A percentile compares a stretch with the other conserved stretches of the same genome.
These are phyloP conservation scores for Tapirus indicus DNA, from an alignment of 2,797 vertebrate genomes.

Conservation along the genomic window DNA sequence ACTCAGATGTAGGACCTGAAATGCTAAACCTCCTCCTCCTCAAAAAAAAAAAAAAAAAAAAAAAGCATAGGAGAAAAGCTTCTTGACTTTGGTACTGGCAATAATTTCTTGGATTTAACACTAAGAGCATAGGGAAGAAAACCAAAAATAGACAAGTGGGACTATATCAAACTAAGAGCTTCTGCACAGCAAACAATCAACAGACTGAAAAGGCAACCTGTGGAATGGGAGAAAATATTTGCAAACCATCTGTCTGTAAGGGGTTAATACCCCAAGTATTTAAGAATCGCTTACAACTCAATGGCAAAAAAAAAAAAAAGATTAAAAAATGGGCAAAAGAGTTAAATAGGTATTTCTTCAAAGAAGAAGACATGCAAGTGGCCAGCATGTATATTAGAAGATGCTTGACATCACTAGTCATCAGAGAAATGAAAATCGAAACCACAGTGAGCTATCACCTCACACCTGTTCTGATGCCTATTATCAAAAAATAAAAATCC, in stretches of 20 bases:
- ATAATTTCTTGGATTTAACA: background rate
- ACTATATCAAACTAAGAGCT: background rate
- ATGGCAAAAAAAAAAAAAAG: background rate
- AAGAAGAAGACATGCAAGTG: background rate
- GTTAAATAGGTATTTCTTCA: background rate
- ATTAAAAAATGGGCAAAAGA: background rate
- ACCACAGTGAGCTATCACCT: background rate
- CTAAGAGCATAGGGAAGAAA: background rate
- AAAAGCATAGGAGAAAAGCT: background rate
- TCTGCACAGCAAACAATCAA: background rate
- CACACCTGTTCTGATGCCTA: background rate
- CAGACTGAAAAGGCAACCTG: background rate
- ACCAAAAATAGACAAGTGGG: background rate
- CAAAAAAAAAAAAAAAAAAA: background rate
- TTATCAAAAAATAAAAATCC: background rate
- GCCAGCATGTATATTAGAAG: background rate
- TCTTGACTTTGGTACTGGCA: background rate
- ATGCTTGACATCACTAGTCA: background rate
- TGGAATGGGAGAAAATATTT: background rate
- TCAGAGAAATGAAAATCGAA: background rate
- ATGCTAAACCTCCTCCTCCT: background rate
- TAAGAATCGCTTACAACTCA: background rate
- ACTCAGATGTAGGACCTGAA: background rate
- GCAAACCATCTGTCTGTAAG: background rate
- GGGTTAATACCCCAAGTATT: background rate